phyloP scores from a whole-genome alignment of 2,888 invertebrate genomes.

The Conomelus anceps region DNA sequence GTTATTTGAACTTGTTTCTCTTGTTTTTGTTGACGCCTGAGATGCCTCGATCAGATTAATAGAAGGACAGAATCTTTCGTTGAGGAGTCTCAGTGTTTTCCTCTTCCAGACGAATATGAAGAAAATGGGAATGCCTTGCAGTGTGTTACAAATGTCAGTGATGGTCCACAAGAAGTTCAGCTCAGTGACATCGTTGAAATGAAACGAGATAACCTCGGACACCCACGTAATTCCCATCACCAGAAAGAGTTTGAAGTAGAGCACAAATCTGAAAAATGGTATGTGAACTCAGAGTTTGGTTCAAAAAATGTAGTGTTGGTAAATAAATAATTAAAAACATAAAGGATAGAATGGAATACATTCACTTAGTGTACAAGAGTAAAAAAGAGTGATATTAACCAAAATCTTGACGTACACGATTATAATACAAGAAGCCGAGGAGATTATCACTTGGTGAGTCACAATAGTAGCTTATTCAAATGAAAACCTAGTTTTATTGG shows the following conservation, averaged over 20 bases:
- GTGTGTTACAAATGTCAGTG: conserved; percentile 59
- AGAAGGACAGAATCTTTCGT: not conserved
- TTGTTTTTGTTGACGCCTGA: not conserved
- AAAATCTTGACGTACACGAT: too few species aligned
- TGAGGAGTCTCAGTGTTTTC: conserved; percentile 41
- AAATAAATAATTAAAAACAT: too few species aligned
- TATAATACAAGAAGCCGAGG: too few species aligned
- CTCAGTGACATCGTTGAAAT: conserved; percentile 41
- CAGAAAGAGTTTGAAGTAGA: conserved; percentile 58
- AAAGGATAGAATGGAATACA: too few species aligned
- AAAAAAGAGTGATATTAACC: not conserved
- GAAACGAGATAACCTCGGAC: conserved; percentile 55
- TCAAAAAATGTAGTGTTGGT: too few species aligned
- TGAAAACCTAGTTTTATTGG: too few species aligned
- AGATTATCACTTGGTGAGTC: too few species aligned
- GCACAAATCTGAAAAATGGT: conserved; percentile 48
- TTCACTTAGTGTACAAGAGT: too few species aligned
- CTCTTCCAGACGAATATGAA: conserved; percentile 63
- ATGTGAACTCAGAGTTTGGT: not conserved
- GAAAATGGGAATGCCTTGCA: conserved; percentile 67
- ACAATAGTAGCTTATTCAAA: too few species aligned
- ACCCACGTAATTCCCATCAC: conserved; percentile 68
- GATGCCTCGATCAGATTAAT: not conserved
- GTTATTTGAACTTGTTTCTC: not conserved
- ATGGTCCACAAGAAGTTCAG: conserved; percentile 41